Percentiles rank a stretch among this genome's conserved stretches.
These are phyloP conservation scores for Formica selysi DNA, from an alignment of 1,140 invertebrate genomes.

Conservation along the genomic window DNA sequence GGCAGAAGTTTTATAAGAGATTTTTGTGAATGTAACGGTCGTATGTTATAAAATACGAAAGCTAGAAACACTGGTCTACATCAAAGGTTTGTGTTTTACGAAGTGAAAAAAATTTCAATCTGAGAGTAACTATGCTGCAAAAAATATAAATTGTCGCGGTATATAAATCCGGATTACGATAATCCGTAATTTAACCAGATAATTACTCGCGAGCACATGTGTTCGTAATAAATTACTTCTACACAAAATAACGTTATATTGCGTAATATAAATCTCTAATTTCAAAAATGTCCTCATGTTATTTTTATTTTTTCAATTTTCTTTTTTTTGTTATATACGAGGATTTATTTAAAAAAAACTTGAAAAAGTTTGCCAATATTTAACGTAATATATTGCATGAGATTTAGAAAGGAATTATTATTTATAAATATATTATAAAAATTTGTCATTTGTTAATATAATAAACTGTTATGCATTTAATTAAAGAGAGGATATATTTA, in stretches of 20 bases:
- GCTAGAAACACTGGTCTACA: neutral
- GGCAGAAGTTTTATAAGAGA: neutral
- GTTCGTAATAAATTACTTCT: neutral
- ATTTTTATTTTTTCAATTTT: neutral
- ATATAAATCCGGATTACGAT: slow-evolving; percentile 36
- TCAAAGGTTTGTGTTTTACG: neutral
- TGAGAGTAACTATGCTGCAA: neutral
- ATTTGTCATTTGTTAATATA: neutral
- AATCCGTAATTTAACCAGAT: slow-evolving; percentile 33
- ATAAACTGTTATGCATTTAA: neutral
- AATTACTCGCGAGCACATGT: slow-evolving; percentile 7
- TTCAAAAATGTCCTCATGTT: neutral
- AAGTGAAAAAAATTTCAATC: slow-evolving; percentile 29
- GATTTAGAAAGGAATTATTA: neutral
- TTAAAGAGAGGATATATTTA: neutral
- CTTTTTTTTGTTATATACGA: neutral
- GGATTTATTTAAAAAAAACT: neutral
- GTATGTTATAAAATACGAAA: slow-evolving; percentile 29
- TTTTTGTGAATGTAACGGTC: slow-evolving; percentile 30
- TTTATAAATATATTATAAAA: neutral
- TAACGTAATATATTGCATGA: neutral
- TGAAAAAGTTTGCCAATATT: neutral
- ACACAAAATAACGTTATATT: neutral
- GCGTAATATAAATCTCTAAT: neutral
- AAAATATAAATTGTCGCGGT: neutral